Evolutionary conservation across 2,888 invertebrate species (phyloP), one percentile per base, ranked within the genome.

Genomic region (Thymelicus lineola): DNA sequence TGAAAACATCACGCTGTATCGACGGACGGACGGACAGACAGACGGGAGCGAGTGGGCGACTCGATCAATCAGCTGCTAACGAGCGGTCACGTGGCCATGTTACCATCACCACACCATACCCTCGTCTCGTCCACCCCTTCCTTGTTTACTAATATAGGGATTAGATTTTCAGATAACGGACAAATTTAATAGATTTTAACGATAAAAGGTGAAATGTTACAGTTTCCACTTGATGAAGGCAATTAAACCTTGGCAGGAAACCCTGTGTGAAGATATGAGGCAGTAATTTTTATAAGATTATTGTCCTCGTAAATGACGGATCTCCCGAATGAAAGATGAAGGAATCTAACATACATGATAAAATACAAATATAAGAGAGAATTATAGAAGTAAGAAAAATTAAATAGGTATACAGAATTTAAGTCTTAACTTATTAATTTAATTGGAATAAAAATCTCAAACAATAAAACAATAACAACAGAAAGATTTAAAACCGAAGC

Each of bases 1-100:
- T 63, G 50, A 58, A 69, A 69, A 69, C 58, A 69, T 69, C 91
- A 86, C 0, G 78, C 89, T 90, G 89, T 91, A 86, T 78, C 75
- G 58, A 59, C 35, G 71, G 28, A 28, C 28, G 28, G 28, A 28
- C 28, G 28, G 28, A 28, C 28, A 65, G 80, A 79, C 80, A 65
- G 80, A 79, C 80, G 82, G 83, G 79, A 85, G 80, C 82, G 83
- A 74, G 77, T 77, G 70, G 64, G 42, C 86, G 88, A 88, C 86
- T 83, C 91, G 89, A 93, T 93, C 91, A 91, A 92, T 93, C 92
- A 92, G 90, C 73, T 82, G 87, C 85, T 92, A 93, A 93, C 93
- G 91, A 93, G 92, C 80, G 83, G 81, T 84, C 86, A 87, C 86
- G 85, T 85, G 46, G 28, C 38, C 63, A 46, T 58, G 57, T 28